Evolutionary conservation across 2,888 invertebrate genomes (phyloP).

Genomic region (Drosophila tripunctata): DNA sequence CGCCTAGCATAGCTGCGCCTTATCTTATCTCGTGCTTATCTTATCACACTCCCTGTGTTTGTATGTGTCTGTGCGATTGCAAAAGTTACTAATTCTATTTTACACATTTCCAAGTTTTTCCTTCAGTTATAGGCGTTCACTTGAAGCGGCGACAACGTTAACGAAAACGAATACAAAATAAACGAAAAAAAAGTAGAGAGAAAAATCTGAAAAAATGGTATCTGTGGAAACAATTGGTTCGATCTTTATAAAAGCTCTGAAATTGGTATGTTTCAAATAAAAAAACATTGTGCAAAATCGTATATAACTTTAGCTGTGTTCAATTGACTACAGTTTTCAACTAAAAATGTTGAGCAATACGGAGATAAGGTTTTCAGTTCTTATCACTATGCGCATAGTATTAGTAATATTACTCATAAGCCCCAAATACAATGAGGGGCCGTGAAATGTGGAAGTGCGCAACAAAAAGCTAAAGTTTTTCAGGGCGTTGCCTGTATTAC

Average conservation of each 20-base stretch:
- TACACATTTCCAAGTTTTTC: slow-evolving; percentile 13
- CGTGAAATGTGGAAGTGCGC: slow-evolving; percentile 7
- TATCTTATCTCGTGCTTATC: slow-evolving; percentile 34
- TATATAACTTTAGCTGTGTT: too few species aligned
- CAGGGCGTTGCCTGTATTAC: slow-evolving; percentile 32
- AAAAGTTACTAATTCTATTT: slow-evolving; percentile 72
- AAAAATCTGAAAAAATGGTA: slow-evolving; percentile 87
- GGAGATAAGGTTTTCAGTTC: slow-evolving; percentile 24
- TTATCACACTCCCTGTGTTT: slow-evolving; percentile 43
- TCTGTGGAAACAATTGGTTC: slow-evolving; percentile 92
- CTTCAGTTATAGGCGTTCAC: slow-evolving; percentile 61
- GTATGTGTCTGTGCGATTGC: slow-evolving; percentile 52
- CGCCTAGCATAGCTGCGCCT: slow-evolving; percentile 15
- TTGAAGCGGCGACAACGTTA: slow-evolving; percentile 68
- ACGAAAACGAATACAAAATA: slow-evolving; percentile 50
- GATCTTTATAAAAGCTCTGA: slow-evolving; percentile 91
- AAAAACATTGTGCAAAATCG: not conserved
- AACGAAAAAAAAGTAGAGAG: not conserved
- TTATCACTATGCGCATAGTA: slow-evolving; percentile 48
- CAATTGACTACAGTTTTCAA: not conserved
- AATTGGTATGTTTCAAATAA: slow-evolving; percentile 88
- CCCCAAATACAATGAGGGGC: slow-evolving; percentile 25
- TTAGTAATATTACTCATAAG: slow-evolving; percentile 65
- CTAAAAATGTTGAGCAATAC: slow-evolving; percentile 48
- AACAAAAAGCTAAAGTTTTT: slow-evolving; percentile 18